phyloP scores from a whole-genome alignment of 2,888 invertebrate species.

The Tachina fera region DNA sequence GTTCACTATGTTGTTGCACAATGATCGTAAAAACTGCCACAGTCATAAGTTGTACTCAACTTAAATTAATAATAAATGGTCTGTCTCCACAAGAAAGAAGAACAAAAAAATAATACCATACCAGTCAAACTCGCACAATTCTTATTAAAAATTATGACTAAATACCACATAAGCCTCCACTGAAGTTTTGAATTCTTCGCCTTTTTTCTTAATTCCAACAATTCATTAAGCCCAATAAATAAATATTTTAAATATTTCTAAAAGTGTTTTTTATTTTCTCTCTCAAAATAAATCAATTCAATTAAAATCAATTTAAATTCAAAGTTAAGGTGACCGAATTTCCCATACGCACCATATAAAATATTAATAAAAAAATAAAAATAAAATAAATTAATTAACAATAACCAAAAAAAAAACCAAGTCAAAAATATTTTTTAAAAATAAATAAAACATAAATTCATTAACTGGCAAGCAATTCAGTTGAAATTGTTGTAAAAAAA shows the following conservation, averaged over 20 bases:
- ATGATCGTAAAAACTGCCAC: constrained; percentile 65
- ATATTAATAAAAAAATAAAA: constrained; percentile 44
- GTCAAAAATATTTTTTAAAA: not conserved
- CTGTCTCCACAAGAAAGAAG: not conserved
- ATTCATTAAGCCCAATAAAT: constrained; percentile 51
- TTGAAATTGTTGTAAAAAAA: not conserved
- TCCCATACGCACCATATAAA: constrained; percentile 24
- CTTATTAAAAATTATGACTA: constrained; percentile 41
- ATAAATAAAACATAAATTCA: constrained; percentile 27
- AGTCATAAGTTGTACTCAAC: constrained; percentile 67
- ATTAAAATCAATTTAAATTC: constrained; percentile 76
- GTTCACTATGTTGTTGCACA: constrained; percentile 28
- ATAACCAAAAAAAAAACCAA: constrained; percentile 3
- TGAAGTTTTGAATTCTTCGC: not conserved
- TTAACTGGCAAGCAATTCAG: not conserved
- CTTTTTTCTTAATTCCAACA: constrained; percentile 47
- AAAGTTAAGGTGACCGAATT: constrained; percentile 75
- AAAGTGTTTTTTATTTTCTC: not conserved
- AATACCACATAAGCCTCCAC: constrained; percentile 27
- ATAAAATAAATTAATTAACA: constrained; percentile 30
- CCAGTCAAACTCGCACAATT: constrained; percentile 22
- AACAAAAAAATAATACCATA: not conserved
- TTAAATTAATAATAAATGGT: constrained; percentile 70
- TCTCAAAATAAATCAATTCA: constrained; percentile 69
- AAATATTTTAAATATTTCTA: constrained; percentile 24